These are phyloP conservation scores for Brienomyrus brachyistius DNA, from an alignment of 2,113 vertebrate species.

Conservation along the genomic window DNA sequence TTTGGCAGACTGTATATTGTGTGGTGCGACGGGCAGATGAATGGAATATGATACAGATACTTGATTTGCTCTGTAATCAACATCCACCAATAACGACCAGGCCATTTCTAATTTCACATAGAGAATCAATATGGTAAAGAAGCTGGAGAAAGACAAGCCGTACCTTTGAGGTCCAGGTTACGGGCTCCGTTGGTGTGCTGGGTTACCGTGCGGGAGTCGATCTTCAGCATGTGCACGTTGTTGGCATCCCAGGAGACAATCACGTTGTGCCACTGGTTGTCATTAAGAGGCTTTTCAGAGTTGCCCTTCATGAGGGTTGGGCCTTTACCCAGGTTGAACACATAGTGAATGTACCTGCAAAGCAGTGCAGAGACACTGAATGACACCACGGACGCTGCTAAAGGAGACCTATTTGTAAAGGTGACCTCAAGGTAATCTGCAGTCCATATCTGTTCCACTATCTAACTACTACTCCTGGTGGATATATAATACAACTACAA, in stretches of 20 bases:
- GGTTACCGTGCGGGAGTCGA: conserved; percentile 85
- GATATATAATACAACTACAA: background rate
- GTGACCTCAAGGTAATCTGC: background rate
- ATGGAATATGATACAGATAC: background rate
- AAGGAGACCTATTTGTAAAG: background rate
- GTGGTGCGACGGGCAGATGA: background rate
- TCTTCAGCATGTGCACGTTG: conserved; percentile 80
- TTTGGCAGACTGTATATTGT: background rate
- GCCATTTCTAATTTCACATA: background rate
- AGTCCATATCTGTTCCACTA: background rate
- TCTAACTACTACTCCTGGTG: background rate
- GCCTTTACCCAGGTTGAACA: conserved; percentile 88
- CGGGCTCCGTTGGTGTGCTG: conserved; percentile 88
- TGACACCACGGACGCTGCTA: background rate
- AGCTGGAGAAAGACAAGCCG: background rate
- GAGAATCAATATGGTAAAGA: background rate
- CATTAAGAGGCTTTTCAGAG: conserved; percentile 83
- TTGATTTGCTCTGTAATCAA: background rate
- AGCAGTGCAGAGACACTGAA: background rate
- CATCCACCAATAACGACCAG: background rate
- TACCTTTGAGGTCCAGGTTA: conserved; percentile 92
- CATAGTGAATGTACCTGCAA: conserved; percentile 82
- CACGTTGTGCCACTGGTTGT: conserved; percentile 96
- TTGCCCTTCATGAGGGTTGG: conserved; percentile 93
- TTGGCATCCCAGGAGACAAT: conserved; percentile 81